Evolutionary conservation across 2,797 vertebrate species (phyloP), one percentile per base, ranked within the genome.

Genomic region (Moxostoma hubbsi): DNA sequence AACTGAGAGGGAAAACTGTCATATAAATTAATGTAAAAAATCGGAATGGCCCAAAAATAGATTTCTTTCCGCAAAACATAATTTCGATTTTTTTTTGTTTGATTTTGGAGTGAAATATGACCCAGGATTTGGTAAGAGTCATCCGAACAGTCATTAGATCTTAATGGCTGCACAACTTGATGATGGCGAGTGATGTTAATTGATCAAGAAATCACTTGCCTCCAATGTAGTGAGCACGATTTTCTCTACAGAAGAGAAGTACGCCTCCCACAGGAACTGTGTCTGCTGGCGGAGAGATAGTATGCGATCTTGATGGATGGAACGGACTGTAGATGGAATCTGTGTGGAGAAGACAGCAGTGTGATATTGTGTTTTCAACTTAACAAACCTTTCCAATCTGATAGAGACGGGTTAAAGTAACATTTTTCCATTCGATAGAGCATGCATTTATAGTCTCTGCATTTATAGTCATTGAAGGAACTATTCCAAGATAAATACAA

Each of bases 191-290:
- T 55, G 66, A 66, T 70, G 70, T 70, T 61, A n/a, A 75, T 85
- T 62, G 62, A 79, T 76, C 9, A 9, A 11, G 7, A 11, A 66
- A 43, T 13, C 82, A 84, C 92, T 92, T 92, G 98, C 98, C 97
- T 99, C 97, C 92, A 99, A 90, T 84, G 98, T 98, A 89, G 98
- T 98, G 90, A 98, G 93, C 86, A 99, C 98, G 88, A 99, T 99
- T 94, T 96, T 99, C 94, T 99, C 97, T 89, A 99, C 96, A 88
- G 98, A 99, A 92, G 96, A 98, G 94, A 99, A 99, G 93, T 99
- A 99, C 87, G 98, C 97, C 92, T 99, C 98, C 98, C 98, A 99
- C 86, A 99, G 95, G 91, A 99, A 96, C 94, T 99, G 98, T 64
- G 98, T 99, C 93, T 99, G 98, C 92, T 99, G 98, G 91, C 97